Percentiles rank a stretch among this genome's conserved stretches.
Conservation (phyloP, 2,797 vertebrate species). For the Peromyscus eremicus region DNA sequence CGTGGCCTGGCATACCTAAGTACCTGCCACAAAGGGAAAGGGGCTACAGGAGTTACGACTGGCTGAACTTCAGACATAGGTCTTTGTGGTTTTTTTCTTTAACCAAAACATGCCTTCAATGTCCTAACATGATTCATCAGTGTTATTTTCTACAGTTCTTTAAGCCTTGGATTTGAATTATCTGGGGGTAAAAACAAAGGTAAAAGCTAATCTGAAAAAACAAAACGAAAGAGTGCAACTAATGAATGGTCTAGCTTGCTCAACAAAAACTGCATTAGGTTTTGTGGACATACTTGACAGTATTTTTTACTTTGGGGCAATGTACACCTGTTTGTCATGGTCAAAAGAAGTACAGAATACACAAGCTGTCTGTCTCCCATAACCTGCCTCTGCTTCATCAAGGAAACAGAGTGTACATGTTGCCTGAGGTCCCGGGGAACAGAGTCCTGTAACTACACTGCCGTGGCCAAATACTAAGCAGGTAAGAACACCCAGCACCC, state of each 20-base stretch:
- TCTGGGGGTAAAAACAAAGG: neutral
- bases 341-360: neutral
- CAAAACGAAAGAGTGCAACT: neutral
- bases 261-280: neutral
- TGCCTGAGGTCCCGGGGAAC: neutral
- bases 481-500: neutral
- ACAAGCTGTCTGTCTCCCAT: neutral
- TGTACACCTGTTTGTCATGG: slow-evolving; percentile 5
- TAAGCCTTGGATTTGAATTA: neutral
- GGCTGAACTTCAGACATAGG: neutral
- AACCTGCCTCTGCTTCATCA: neutral
- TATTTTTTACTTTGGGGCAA: neutral
- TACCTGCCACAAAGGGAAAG: neutral
- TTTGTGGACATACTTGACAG: neutral
- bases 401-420: slow-evolving; percentile 10
- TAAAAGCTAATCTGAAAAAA: slow-evolving; percentile 1
- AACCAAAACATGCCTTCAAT: neutral
- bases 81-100: neutral
- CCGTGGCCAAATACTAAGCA: neutral
- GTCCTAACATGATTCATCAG: neutral
- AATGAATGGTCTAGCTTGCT: neutral
- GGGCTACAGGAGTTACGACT: neutral
- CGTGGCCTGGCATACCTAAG: neutral
- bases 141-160: neutral
- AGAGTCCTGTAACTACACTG: neutral